Evolutionary conservation across 2,797 vertebrate species (phyloP), one percentile per base, ranked within the genome.

Genomic region (Strix occidentalis): DNA sequence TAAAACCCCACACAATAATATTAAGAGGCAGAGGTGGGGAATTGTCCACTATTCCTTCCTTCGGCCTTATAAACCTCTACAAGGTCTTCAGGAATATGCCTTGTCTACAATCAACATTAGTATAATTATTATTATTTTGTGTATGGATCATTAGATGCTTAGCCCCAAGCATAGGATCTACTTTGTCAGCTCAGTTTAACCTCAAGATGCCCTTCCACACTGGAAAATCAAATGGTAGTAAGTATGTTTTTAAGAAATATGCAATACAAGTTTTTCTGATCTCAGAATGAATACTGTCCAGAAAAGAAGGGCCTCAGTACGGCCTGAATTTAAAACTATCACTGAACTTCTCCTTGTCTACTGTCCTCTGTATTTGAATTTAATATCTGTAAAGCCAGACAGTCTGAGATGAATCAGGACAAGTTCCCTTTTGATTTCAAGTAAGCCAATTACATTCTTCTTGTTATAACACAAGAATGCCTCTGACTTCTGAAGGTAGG

Each of bases 391-490:
- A 90, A 84, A 90, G 80, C 29, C 70, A 95, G 90, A 69, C 23
- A 76, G 39, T 56, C 69, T 71, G 75, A 91, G 41, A 82, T 89
- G 48, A 96, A 93, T 92, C 31, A 70, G 79, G 93, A 82, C 66
- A 93, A 82, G 53, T 21, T 89, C 33, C 21, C 58, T 85, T 96
- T 93, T 91, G 87, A 92, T 92, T 95, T 96, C 84, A 89, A 89
- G 65, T 69, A 78, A 86, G 68, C 45, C 87, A 93, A 86, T 96
- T 92, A 93, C 25, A 48, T 78, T 84, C 43, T 69, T 90, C 83
- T 90, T 88, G 77, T 88, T 91, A 65, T 33, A 92, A 86, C 48
- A 58, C 31, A 95, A 86, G 87, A 90, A 89, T 71, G 81, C n/a
- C 75, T 94, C 64, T 92, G 93, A 96, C 75, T 71, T 84, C 68